Evolutionary conservation across 2,113 vertebrate genomes (phyloP).

Genomic region (Propithecus coquereli): DNA sequence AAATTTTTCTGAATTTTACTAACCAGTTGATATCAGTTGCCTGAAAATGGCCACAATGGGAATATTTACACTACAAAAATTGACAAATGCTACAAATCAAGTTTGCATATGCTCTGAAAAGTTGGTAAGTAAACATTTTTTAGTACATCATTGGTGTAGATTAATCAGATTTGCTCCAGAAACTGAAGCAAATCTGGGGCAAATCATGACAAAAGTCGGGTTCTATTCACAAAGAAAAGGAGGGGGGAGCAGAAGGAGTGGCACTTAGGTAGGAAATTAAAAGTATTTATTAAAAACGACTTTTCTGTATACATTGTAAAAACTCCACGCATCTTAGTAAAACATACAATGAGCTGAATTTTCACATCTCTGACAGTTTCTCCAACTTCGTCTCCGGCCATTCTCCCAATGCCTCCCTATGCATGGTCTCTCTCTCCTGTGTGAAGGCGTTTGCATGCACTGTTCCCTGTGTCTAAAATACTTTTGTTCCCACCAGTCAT

Average conservation of each 20-base stretch:
- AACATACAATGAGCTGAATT: not conserved
- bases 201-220: not conserved
- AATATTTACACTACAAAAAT: not conserved
- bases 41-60: not conserved
- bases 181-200: not conserved
- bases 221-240: not conserved
- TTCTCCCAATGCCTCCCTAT: not conserved
- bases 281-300: not conserved
- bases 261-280: not conserved
- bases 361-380: not conserved
- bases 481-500: not conserved
- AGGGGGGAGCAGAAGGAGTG: not conserved
- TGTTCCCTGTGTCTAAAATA: not conserved
- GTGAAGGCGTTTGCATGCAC: not conserved
- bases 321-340: not conserved
- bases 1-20: not conserved
- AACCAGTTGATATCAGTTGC: not conserved
- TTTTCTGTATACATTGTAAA: not conserved
- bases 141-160: not conserved
- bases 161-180: not conserved
- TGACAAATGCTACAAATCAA: not conserved
- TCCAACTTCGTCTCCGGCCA: not conserved
- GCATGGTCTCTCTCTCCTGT: too few species aligned
- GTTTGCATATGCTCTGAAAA: not conserved
- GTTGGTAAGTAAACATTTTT: not conserved